phyloP scores from a whole-genome alignment of 2,797 vertebrate species.

The Lycodopsis pacificus region DNA sequence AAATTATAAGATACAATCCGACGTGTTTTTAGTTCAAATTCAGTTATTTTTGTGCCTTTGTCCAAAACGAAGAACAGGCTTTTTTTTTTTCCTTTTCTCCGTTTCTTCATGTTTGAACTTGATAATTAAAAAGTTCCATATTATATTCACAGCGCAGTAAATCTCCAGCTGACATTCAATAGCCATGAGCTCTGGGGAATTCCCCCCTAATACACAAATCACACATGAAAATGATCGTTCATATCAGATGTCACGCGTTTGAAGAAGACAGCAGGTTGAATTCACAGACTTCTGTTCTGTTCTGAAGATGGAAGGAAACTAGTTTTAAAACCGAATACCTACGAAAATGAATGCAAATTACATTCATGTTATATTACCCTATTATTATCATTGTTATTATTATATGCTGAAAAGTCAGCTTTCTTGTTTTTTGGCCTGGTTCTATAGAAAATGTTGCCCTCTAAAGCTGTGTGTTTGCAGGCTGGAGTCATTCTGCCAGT shows the following conservation, averaged over 20 bases:
- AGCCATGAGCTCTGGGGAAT: not conserved
- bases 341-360: not conserved
- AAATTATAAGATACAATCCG: not conserved
- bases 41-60: not conserved
- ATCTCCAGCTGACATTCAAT: constrained; percentile 19
- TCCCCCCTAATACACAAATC: constrained; percentile 7
- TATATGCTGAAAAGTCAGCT: not conserved
- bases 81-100: not conserved
- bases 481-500: not conserved
- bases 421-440: not conserved
- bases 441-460: not conserved
- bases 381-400: not conserved
- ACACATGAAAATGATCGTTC: not conserved
- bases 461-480: not conserved
- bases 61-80: not conserved
- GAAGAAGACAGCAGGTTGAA: not conserved
- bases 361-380: not conserved
- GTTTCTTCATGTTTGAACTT: not conserved
- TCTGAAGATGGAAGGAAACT: not conserved
- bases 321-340: not conserved
- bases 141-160: constrained; percentile 17
- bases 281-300: not conserved
- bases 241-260: not conserved
- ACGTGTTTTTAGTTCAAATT: not conserved
- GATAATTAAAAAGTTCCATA: not conserved